Percentiles rank a stretch among this genome's conserved stretches.
Conservation (phyloP, 2,113 vertebrate species). For the Eulemur macaco region DNA sequence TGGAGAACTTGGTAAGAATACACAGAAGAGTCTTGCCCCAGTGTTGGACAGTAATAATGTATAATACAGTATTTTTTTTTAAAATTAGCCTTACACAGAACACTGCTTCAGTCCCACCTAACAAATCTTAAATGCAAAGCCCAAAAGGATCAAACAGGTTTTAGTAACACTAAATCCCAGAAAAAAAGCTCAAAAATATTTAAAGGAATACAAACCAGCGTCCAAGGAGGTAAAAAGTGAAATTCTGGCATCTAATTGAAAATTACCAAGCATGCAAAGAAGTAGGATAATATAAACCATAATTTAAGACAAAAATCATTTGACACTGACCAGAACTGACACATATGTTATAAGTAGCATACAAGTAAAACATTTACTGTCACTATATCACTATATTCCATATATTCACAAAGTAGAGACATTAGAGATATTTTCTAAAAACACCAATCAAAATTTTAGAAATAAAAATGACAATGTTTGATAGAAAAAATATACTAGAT, state of each 20-base stretch:
- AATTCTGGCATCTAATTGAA: background rate
- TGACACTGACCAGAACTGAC: background rate
- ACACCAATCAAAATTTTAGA: background rate
- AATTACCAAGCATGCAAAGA: background rate
- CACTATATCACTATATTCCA: background rate
- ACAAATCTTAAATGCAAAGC: background rate
- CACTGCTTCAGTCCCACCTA: background rate
- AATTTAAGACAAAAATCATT: background rate
- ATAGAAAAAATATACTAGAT: background rate
- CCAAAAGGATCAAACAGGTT: background rate
- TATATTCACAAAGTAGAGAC: background rate
- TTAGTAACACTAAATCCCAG: background rate
- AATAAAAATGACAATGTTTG: background rate
- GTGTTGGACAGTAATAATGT: background rate
- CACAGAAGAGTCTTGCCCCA: background rate
- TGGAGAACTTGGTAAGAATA: background rate
- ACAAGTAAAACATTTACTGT: background rate
- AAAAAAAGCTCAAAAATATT: background rate
- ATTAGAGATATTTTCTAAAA: background rate
- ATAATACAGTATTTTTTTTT: background rate
- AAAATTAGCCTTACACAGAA: background rate
- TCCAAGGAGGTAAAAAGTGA: background rate
- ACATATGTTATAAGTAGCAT: background rate
- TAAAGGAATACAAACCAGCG: background rate
- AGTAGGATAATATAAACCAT: background rate